Conservation (phyloP, 2,113 vertebrate species). For the Girardinichthys multiradiatus region DNA sequence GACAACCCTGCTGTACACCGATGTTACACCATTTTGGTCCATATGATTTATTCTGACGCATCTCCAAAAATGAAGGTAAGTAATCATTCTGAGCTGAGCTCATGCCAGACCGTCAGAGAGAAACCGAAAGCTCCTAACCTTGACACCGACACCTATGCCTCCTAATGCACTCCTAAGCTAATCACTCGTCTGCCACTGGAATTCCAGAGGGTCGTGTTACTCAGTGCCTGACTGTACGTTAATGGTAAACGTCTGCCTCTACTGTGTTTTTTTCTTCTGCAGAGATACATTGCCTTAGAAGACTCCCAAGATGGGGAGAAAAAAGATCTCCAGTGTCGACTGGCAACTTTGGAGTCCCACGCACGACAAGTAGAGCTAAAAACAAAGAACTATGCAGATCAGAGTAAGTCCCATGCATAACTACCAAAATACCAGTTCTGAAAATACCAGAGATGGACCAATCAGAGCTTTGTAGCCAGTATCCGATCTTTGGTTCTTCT, state of each 20-base stretch:
- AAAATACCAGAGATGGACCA: neutral
- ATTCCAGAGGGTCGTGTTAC: neutral
- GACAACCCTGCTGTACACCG: too few relatives aligned
- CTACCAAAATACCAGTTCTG: too few relatives aligned
- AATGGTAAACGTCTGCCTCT: neutral
- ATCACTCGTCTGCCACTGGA: neutral
- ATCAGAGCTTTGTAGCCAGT: too few relatives aligned
- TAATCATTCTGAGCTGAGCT: neutral
- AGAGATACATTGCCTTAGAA: conserved; percentile 97
- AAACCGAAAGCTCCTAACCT: neutral
- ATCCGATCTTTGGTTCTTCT: too few relatives aligned
- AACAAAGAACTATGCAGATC: conserved; percentile 94
- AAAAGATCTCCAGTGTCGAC: conserved; percentile 91
- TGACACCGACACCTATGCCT: too few relatives aligned
- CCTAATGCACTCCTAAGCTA: neutral
- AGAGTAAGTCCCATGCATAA: conserved; percentile 97
- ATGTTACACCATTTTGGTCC: too few relatives aligned
- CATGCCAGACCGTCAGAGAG: neutral
- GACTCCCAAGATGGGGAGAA: conserved; percentile 97
- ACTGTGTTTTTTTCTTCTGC: conserved; percentile 35
- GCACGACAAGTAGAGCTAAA: conserved; percentile 93
- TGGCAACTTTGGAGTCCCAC: conserved; percentile 90
- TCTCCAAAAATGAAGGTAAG: too few relatives aligned
- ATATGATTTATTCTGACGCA: too few relatives aligned
- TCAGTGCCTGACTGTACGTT: neutral